These are phyloP conservation scores for Regulus satrapa DNA, from an alignment of 2,113 vertebrate genomes.

Conservation along the genomic window DNA sequence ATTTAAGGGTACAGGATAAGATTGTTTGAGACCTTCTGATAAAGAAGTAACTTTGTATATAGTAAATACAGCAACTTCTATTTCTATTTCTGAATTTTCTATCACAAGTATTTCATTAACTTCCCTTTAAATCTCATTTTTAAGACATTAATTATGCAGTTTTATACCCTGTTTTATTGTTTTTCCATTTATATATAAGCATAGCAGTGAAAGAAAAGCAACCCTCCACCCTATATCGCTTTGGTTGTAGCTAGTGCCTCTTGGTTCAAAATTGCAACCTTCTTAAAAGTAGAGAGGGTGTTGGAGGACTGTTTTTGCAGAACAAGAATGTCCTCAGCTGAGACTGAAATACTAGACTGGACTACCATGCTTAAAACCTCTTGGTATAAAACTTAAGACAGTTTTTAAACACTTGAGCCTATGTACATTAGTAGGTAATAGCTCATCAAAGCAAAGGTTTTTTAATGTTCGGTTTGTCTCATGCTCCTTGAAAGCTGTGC, in stretches of 20 bases:
- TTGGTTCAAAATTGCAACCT: background rate
- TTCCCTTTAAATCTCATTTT: background rate
- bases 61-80: background rate
- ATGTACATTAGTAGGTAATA: background rate
- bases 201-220: background rate
- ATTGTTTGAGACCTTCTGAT: background rate
- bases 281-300: fast-evolving
- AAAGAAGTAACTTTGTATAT: background rate
- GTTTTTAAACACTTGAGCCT: background rate
- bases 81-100: background rate
- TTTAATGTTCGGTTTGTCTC: background rate
- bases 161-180: background rate
- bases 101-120: background rate
- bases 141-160: background rate
- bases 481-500: background rate
- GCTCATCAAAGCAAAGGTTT: background rate
- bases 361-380: background rate
- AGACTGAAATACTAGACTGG: background rate
- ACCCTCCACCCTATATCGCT: background rate
- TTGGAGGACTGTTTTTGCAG: background rate
- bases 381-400: background rate
- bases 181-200: background rate
- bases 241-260: background rate
- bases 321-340: background rate
- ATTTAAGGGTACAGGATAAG: background rate